Evolutionary conservation across 2,113 vertebrate genomes (phyloP).

Genomic region (Eptatretus burgeri): DNA sequence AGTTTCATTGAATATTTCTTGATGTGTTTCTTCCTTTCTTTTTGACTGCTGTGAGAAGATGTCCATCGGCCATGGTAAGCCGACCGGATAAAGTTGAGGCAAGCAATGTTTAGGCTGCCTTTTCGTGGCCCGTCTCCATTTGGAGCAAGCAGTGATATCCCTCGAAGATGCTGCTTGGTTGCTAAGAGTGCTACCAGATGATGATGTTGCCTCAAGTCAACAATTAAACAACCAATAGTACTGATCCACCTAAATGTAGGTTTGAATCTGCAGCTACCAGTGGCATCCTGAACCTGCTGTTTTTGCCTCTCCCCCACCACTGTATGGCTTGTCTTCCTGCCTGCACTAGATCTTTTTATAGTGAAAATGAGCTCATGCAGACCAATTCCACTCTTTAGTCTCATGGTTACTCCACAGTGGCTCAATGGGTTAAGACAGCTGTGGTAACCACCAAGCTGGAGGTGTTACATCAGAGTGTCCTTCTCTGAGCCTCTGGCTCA

Average conservation of each 20-base stretch:
- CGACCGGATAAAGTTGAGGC: not conserved
- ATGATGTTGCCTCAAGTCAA: slow-evolving; percentile 3
- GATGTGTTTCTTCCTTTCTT: not conserved
- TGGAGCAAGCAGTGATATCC: not conserved
- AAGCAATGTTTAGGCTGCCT: not conserved
- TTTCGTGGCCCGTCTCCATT: not conserved
- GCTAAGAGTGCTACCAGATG: not conserved
- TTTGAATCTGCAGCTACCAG: too few species aligned
- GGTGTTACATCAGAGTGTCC: not conserved
- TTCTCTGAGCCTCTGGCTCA: too few species aligned
- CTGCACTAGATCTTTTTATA: not conserved
- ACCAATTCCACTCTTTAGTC: slow-evolving; percentile 1
- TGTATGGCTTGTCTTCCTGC: not conserved
- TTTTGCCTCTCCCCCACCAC: slow-evolving; percentile 3
- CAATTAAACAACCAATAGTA: not conserved
- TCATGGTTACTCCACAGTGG: slow-evolving; percentile 1
- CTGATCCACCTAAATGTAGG: not conserved
- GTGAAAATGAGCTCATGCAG: too few species aligned
- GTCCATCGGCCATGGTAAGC: not conserved
- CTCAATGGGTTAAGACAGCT: not conserved
- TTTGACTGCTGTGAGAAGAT: not conserved
- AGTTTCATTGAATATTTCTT: not conserved
- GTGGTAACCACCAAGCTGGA: not conserved
- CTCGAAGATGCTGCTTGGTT: not conserved
- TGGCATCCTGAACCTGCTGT: slow-evolving; percentile 1